Conservation (phyloP, 2,797 vertebrate species). For the Stomatorhinus walkeri region DNA sequence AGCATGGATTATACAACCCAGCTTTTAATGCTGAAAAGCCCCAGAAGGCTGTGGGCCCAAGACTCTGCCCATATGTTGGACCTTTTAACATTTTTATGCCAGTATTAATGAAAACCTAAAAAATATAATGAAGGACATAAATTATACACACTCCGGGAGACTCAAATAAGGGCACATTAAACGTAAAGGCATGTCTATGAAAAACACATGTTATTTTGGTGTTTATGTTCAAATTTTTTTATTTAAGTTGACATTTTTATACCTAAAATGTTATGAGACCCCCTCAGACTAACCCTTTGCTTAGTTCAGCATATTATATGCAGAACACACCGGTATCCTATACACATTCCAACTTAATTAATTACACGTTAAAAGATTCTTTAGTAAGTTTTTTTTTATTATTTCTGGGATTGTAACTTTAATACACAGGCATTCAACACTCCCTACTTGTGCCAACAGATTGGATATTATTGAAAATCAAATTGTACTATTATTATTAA, state of each 20-base stretch:
- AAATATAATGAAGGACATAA: constrained; percentile 43
- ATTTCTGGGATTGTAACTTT: neutral
- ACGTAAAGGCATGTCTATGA: constrained; percentile 30
- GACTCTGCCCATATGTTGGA: constrained; percentile 40
- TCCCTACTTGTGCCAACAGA: neutral
- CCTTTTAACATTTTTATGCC: constrained; percentile 36
- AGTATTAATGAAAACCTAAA: constrained; percentile 32
- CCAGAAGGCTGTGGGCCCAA: neutral
- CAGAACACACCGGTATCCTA: neutral
- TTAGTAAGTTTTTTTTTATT: neutral
- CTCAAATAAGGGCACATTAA: constrained; percentile 32
- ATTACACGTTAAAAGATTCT: neutral
- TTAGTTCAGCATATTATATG: constrained; percentile 1
- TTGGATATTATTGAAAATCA: neutral
- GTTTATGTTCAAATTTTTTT: constrained; percentile 17
- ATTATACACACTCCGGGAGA: constrained; percentile 31
- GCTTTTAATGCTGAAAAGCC: neutral
- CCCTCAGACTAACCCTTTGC: neutral
- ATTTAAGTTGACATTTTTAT: constrained; percentile 25
- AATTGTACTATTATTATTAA: neutral
- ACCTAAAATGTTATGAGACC: neutral
- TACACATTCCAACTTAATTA: neutral
- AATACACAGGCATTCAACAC: neutral
- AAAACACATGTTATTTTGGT: constrained; percentile 40
- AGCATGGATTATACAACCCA: neutral